Base-by-base conservation (phyloP, 2,797 vertebrate genomes). In the Chloroceryle inda region DNA sequence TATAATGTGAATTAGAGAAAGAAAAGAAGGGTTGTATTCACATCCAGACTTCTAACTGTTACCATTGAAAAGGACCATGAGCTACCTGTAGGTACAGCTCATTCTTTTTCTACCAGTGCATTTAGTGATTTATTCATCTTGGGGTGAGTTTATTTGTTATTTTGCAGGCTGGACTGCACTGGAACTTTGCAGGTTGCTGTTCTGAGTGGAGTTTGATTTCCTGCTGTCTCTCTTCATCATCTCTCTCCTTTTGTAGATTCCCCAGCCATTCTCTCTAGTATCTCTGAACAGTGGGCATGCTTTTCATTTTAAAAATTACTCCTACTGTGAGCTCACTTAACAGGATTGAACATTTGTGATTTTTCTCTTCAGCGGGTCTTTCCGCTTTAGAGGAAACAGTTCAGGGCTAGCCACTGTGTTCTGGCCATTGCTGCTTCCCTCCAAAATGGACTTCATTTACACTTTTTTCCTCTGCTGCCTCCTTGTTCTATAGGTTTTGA, bases 281-380 rank as follows among this genome's bases (percentile, higher is more conserved):
- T 94, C 52, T 92, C 61, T 85, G 88, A 97, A 91, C 63, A 89
- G 38, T 85, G 52, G 85, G 85, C 55, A 89, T 91, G 79, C 88
- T 89, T 80, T 92, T 84, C 83, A 84, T 92, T 78, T 88, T 88
- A 91, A 84, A 93, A 96, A 92, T 87, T 96, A 87, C 76, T 96
- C 96, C 95, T 96, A 80, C 88, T 85, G 91, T 78, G 93, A 95
- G 87, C 82, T 97, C 85, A 91, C 95, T 97, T 94, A 96, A 94
- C 23, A 0, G 58, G 37, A 88, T 78, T 61, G 52, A 77, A 94
- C 80, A 78, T 75, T 75, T 1, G 3, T 63, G 84, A 83, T 95
- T 96, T 97, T 93, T 89, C 94, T 86, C 89, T 95, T 96, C 94
- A 89, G 82, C 27, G 9, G 69, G 85, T 80, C 75, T 89, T 94